Conservation (phyloP, 1,140 invertebrate genomes). For the Scaptomyza montana region DNA sequence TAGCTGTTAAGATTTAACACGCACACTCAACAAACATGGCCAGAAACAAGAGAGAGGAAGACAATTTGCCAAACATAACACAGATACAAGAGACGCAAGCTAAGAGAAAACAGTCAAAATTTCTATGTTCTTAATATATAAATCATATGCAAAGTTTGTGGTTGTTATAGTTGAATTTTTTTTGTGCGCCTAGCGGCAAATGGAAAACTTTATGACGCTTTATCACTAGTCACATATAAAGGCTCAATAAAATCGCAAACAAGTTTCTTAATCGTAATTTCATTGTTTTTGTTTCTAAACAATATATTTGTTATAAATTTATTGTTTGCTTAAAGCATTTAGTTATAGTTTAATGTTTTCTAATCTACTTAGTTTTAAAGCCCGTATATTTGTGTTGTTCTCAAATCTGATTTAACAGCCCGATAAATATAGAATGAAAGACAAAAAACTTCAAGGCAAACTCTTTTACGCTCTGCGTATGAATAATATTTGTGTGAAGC, state of each 20-base stretch:
- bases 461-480: slow-evolving; percentile 55
- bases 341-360: too few species aligned
- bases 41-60: slow-evolving; percentile 7
- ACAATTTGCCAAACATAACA: slow-evolving; percentile 15
- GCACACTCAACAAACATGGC: slow-evolving; percentile 16
- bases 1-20: slow-evolving; percentile 78
- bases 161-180: slow-evolving; percentile 44
- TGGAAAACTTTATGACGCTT: slow-evolving; percentile 12
- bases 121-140: neutral
- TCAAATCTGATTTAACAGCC: slow-evolving; percentile 10
- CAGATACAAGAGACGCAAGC: too few species aligned
- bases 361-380: neutral
- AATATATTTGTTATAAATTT: neutral
- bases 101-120: slow-evolving; percentile 4
- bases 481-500: slow-evolving; percentile 70
- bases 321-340: neutral
- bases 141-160: slow-evolving; percentile 2
- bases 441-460: neutral
- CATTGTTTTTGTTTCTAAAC: neutral
- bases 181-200: slow-evolving; percentile 37
- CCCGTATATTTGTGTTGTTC: neutral
- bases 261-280: slow-evolving; percentile 3
- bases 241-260: neutral
- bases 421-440: neutral
- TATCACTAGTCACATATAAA: neutral